Evolutionary conservation across 2,797 vertebrate species (phyloP).

Genomic region (Diplodus puntazzo): DNA sequence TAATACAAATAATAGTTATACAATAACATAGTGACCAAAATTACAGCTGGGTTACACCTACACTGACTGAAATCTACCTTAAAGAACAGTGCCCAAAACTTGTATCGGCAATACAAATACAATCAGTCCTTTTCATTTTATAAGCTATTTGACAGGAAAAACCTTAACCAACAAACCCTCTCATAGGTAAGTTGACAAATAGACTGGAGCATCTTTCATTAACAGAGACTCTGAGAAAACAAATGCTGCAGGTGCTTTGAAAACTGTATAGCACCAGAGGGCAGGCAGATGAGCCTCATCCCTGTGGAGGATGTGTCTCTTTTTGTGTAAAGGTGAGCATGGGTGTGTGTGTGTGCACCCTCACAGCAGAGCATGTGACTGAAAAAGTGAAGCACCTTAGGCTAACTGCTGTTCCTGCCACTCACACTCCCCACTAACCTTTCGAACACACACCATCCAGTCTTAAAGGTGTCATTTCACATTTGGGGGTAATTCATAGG

Average conservation of each 20-base stretch:
- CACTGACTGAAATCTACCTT: too few species aligned
- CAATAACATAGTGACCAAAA: too few species aligned
- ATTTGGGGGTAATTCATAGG: constrained; percentile 71
- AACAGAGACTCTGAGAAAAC: constrained; percentile 75
- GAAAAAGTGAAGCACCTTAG: constrained; percentile 87
- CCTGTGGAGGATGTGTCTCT: constrained; percentile 66
- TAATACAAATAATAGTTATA: too few species aligned
- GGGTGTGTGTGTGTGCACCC: constrained; percentile 62
- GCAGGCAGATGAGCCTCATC: constrained; percentile 83
- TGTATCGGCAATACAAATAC: background rate
- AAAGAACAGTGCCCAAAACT: background rate
- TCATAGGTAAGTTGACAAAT: constrained; percentile 56
- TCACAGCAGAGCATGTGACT: constrained; percentile 66
- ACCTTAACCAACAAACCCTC: constrained; percentile 32
- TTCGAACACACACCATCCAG: constrained; percentile 72
- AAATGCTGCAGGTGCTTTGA: constrained; percentile 85
- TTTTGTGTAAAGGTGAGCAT: constrained; percentile 57
- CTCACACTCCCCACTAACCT: constrained; percentile 81
- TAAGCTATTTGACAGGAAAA: constrained; percentile 32
- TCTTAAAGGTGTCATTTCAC: constrained; percentile 78
- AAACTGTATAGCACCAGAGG: constrained; percentile 84
- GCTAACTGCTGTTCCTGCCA: constrained; percentile 88
- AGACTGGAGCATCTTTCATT: constrained; percentile 61
- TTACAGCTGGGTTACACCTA: too few species aligned
- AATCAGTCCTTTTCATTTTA: constrained; percentile 29